phyloP scores from a whole-genome alignment of 2,113 vertebrate genomes.

The Carlito syrichta region DNA sequence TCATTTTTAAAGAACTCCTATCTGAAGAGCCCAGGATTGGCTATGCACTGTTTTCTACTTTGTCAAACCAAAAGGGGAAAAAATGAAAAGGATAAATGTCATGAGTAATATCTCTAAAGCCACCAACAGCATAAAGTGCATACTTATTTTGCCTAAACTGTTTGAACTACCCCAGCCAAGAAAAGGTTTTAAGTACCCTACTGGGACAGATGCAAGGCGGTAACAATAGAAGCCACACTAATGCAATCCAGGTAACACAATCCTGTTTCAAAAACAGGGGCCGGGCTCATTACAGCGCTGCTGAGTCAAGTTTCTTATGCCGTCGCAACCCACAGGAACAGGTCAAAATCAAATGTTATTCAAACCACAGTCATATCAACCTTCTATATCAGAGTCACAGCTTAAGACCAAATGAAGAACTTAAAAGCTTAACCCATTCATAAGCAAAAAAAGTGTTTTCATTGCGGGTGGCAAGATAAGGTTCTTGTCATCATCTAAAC shows the following conservation, averaged over 20 bases:
- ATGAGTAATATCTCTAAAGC: conserved; percentile 82
- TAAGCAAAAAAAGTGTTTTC: conserved; percentile 72
- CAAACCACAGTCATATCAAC: conserved; percentile 86
- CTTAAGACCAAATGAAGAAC: conserved; percentile 83
- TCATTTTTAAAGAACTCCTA: conserved; percentile 60
- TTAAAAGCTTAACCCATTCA: conserved; percentile 86
- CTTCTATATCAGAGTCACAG: conserved; percentile 85
- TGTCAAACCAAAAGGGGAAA: conserved; percentile 72
- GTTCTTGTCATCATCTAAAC: conserved; percentile 50
- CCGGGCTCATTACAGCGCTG: conserved; percentile 85
- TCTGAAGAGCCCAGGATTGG: conserved; percentile 73
- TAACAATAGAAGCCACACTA: conserved; percentile 87
- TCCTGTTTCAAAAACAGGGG: conserved; percentile 87
- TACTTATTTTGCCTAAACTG: conserved; percentile 87
- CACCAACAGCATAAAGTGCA: conserved; percentile 84
- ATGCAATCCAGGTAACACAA: conserved; percentile 89
- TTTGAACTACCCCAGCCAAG: conserved; percentile 84
- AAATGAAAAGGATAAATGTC: conserved; percentile 83
- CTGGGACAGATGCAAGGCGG: conserved; percentile 87
- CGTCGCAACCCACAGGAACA: conserved; percentile 84
- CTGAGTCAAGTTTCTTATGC: conserved; percentile 89
- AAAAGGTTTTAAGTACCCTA: conserved; percentile 88
- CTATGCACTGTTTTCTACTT: conserved; percentile 73
- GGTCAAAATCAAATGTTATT: conserved; percentile 90
- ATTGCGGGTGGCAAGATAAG: conserved; percentile 55